These are phyloP conservation scores for Eubasilissa regina DNA, from an alignment of 1,140 invertebrate genomes.

Conservation along the genomic window DNA sequence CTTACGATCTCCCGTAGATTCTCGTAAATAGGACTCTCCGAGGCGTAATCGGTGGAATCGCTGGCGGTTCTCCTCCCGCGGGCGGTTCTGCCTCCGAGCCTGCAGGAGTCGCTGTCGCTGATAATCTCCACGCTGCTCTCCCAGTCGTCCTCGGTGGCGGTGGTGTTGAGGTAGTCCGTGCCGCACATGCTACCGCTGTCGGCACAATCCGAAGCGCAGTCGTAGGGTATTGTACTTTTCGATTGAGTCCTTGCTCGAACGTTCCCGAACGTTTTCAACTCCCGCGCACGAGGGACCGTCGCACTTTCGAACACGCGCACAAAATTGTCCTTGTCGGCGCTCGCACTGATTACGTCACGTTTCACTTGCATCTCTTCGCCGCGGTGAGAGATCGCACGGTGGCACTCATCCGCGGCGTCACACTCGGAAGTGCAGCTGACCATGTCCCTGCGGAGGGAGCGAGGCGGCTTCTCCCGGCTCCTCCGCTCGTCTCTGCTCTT, in stretches of 20 bases:
- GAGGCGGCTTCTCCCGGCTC: constrained; percentile 64
- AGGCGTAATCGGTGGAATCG: constrained; percentile 60
- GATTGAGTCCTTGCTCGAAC: constrained; percentile 4
- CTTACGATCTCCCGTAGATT: constrained; percentile 62
- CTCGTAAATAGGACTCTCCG: constrained; percentile 69
- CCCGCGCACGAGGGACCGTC: constrained; percentile 32
- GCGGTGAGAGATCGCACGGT: constrained; percentile 25
- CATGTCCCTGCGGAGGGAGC: constrained; percentile 63
- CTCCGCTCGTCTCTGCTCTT: constrained; percentile 65
- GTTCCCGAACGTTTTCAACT: constrained; percentile 24
- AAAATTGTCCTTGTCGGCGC: neutral
- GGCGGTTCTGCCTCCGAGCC: constrained; percentile 2
- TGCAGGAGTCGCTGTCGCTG: constrained; percentile 54
- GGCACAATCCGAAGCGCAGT: constrained; percentile 51
- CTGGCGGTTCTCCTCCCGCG: constrained; percentile 64
- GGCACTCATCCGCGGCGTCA: constrained; percentile 56
- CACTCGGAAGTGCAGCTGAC: constrained; percentile 58
- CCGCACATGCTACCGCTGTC: constrained; percentile 58
- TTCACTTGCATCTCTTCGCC: neutral
- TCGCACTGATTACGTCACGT: neutral
- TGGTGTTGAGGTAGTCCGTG: constrained; percentile 22
- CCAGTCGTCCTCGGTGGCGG: constrained; percentile 56
- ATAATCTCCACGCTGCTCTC: constrained; percentile 46
- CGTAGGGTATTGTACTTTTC: neutral
- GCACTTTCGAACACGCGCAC: constrained; percentile 21